Conservation (phyloP, 2,113 vertebrate genomes). For the Salvelinus alpinus region DNA sequence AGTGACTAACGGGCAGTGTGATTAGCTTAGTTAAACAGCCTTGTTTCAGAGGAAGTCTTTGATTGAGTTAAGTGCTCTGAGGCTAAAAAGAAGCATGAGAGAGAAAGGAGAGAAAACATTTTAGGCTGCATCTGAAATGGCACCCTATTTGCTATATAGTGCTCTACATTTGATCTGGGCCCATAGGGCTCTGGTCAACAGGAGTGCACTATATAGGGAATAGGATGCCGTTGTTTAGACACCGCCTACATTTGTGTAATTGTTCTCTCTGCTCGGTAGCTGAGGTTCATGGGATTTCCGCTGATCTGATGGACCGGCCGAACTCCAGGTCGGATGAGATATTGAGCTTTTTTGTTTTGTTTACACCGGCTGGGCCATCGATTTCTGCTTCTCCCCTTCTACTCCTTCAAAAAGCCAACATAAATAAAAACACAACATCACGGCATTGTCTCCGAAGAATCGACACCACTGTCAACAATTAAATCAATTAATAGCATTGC, state of each 20-base stretch:
- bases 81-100: no score
- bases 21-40: conserved; percentile 45
- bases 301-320: conserved; percentile 43
- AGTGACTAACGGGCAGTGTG: conserved; percentile 36
- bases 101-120: no score
- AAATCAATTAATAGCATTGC: conserved; percentile 14
- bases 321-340: conserved; percentile 9
- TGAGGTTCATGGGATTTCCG: conserved; percentile 46
- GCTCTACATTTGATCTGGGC: no score
- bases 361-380: conserved; percentile 27
- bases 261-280: not conserved
- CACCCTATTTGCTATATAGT: no score
- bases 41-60: conserved; percentile 56
- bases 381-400: conserved; percentile 13
- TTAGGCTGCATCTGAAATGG: no score
- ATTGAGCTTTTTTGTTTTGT: conserved; percentile 46
- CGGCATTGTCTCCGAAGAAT: conserved; percentile 9
- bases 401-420: conserved; percentile 16
- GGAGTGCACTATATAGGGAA: no score
- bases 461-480: conserved; percentile 12
- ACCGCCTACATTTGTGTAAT: not conserved
- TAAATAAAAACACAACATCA: conserved; percentile 8
- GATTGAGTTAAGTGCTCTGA: conserved; percentile 30
- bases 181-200: no score
- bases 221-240: no score